phyloP scores from a whole-genome alignment of 2,113 vertebrate species.

The Scortum barcoo region DNA sequence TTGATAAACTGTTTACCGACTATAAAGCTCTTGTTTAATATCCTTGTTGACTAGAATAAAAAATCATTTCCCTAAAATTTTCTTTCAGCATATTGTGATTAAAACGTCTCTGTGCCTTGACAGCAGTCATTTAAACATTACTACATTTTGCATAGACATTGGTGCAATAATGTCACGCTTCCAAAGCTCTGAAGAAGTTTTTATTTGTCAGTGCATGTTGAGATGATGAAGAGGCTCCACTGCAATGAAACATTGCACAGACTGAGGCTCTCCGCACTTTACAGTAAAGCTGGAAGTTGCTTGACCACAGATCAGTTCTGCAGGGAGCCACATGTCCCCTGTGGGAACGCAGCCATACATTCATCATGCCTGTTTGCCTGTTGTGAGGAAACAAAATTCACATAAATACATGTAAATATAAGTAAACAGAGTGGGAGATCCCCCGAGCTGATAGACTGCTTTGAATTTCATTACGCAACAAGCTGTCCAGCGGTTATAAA shows the following conservation, averaged over 20 bases:
- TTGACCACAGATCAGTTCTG: slow-evolving; percentile 66
- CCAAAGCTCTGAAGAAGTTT: neutral
- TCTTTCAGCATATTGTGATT: neutral
- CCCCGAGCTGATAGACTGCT: slow-evolving; percentile 80
- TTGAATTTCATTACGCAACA: slow-evolving; percentile 87
- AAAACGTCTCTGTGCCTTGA: neutral
- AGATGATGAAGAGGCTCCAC: slow-evolving; percentile 30
- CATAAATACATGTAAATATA: slow-evolving; percentile 79
- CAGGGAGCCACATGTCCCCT: slow-evolving; percentile 45
- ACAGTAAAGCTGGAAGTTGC: slow-evolving; percentile 30
- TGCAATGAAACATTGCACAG: neutral
- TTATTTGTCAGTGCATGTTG: slow-evolving; percentile 15
- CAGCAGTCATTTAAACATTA: too few species aligned
- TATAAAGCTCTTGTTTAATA: neutral
- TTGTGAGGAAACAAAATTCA: slow-evolving; percentile 79
- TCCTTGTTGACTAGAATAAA: neutral
- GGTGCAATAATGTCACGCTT: neutral
- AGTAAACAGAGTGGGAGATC: slow-evolving; percentile 82
- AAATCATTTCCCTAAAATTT: neutral
- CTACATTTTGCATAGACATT: neutral
- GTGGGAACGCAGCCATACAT: slow-evolving; percentile 66
- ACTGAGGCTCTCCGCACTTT: slow-evolving; percentile 31
- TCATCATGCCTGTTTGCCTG: slow-evolving; percentile 79
- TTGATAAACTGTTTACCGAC: neutral
- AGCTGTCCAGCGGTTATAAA: slow-evolving; percentile 90